Evolutionary conservation across 2,888 invertebrate species (phyloP), one percentile per base, ranked within the genome.

Genomic region (Agriopis marginaria): DNA sequence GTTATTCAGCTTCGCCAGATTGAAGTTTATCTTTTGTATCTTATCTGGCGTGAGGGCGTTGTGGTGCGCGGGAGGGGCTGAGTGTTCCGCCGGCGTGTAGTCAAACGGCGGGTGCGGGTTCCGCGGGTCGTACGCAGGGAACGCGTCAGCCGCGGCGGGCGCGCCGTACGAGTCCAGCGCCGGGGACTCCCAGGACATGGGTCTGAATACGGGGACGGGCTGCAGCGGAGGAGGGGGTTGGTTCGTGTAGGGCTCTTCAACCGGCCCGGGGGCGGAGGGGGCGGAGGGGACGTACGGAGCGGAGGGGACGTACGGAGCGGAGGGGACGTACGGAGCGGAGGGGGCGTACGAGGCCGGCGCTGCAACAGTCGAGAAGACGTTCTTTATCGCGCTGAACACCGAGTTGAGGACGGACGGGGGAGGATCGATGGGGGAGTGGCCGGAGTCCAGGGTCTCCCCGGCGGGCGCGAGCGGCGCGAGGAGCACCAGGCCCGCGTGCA

Each of bases 81-180:
- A 86, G 11, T 83, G 86, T 75, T 93, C 93, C 1, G 90, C 77
- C 6, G 88, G 66, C 0, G 89, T 89, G 72, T 89, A 85, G 56
- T 87, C 85, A 69, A 88, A 89, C 8, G 88, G 79, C 0, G 87
- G 86, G 12, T 87, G 83, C 0, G 87, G 85, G 62, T 86, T 76
- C 60, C 84, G 77, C 6, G 92, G 91, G 51, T 91, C 86, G 70
- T 89, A 92, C 55, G 90, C 87, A 0, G 84, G 71, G 73, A 88
- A 92, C 9, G 88, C 79, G 12, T 94, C 92, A 1, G 78, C 72
- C 54, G 86, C 82, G 2, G 91, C 93, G 0, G 94, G 93, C 77
- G 90, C 90, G 7, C 93, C 94, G 76, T 94, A 94, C 2, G 94
- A 93, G 73, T 93, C 88, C 0, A 93, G 86, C 3, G 90, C 89